Evolutionary conservation across 1,140 invertebrate genomes (phyloP).

Genomic region (Oedothorax gibbosus): DNA sequence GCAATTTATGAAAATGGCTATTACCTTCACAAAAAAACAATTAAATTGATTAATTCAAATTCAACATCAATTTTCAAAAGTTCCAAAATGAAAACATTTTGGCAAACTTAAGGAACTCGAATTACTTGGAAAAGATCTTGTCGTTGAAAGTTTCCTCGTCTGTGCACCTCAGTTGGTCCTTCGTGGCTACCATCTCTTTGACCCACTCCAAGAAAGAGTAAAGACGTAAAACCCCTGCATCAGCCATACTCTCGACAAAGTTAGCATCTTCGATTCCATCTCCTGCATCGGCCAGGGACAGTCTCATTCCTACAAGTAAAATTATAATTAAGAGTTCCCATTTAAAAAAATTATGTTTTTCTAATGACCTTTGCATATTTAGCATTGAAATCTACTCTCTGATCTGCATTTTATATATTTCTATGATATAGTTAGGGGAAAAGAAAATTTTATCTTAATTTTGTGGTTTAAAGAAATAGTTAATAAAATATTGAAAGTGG

Average conservation of each 20-base stretch:
- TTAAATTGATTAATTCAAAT: no score
- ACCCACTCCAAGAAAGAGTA: slow-evolving; percentile 97
- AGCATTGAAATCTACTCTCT: neutral
- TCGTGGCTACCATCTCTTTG: slow-evolving; percentile 83
- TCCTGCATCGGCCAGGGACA: slow-evolving; percentile 95
- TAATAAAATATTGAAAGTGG: neutral
- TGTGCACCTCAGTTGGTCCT: slow-evolving; percentile 76
- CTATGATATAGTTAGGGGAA: neutral
- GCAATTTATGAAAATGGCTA: no score
- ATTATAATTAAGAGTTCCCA: slow-evolving; percentile 1
- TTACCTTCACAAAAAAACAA: no score
- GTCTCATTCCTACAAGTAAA: slow-evolving; percentile 75
- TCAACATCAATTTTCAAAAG: no score
- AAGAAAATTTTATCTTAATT: neutral
- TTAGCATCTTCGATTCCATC: slow-evolving; percentile 99
- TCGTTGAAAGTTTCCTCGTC: slow-evolving; percentile 83
- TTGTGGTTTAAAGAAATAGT: neutral
- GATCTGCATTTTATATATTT: neutral
- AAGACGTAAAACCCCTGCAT: slow-evolving; percentile 93
- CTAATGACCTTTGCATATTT: neutral
- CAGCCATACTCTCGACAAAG: slow-evolving; percentile 93
- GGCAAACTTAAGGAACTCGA: neutral
- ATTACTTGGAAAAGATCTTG: slow-evolving; percentile 83
- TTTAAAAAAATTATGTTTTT: neutral
- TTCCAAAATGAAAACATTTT: no score